Base-by-base conservation (phyloP, 2,113 vertebrate genomes). In the Gambusia affinis region DNA sequence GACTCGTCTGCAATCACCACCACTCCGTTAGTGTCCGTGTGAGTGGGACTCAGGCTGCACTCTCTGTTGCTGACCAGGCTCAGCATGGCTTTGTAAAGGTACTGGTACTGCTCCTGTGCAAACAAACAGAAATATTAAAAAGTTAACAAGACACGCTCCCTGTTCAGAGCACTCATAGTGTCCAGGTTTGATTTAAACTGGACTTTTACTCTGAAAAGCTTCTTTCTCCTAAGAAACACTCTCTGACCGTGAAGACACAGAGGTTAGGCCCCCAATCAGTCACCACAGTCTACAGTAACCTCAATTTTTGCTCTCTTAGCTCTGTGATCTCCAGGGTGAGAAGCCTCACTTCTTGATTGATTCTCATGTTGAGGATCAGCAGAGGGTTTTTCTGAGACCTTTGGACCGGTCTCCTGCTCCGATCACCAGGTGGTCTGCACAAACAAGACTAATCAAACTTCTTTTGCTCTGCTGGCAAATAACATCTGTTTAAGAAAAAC, bases 51-150 rank as follows among this genome's bases (percentile, higher is more conserved):
- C 0, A 95, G 95, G 91, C 95, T 95, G 37, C 95, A 96, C 81
- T 98, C 97, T 82, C 95, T 96, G 94, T 95, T 97, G 92, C 97
- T 93, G 88, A 99, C 95, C 94, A 99, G 93, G 93, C 97, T 99
- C 87, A 99, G 96, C 97, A 98, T 97, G 89, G 98, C 97, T 95
- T 98, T 98, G 86, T 99, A 98, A 92, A 99, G 96, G 93, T 98
- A 99, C 93, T 98, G 98, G 95, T 98, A 99, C 92, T 99, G 95
- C 82, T 99, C 98, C 98, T 99, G 92, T 35, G 69, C 31, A 77
- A 67, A 84, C 3, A 74, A 15, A 93, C 71, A 85, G 31, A 79
- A 44, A 10, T 61, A 57, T n/a, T 7, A 42, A 44, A 44, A 17
- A 1, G 19, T 70, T 51, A 60, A 67, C 15, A 14, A 63, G 28